phyloP scores from a whole-genome alignment of 2,797 vertebrate species.

The Liasis olivaceus region DNA sequence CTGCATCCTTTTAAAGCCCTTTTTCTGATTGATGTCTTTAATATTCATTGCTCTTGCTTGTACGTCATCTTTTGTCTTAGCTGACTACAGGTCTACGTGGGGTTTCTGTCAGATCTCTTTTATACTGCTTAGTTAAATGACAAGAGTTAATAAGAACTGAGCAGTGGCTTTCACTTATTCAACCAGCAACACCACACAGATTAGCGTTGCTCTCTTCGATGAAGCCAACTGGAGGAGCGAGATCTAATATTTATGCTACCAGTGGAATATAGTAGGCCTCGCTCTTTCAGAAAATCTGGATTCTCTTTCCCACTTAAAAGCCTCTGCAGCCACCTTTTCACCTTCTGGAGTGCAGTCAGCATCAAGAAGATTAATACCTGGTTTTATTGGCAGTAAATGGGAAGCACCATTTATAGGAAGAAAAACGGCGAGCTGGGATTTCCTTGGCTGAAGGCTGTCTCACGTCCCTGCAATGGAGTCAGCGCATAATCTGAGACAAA shows the following conservation, averaged over 20 bases:
- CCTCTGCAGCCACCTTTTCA: slow-evolving; percentile 30
- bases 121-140: slow-evolving; percentile 45
- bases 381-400: not conserved
- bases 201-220: slow-evolving; percentile 44
- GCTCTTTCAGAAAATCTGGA: slow-evolving; percentile 5
- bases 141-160: slow-evolving; percentile 60
- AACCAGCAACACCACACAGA: not conserved
- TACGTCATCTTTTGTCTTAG: slow-evolving; percentile 44
- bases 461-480: not conserved
- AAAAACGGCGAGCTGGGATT: not conserved
- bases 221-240: slow-evolving; percentile 35
- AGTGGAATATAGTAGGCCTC: slow-evolving; percentile 14
- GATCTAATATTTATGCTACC: slow-evolving; percentile 39
- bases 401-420: not conserved
- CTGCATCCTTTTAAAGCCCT: not conserved
- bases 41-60: slow-evolving; percentile 53
- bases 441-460: no score
- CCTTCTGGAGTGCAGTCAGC: slow-evolving; percentile 24
- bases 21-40: slow-evolving; percentile 55
- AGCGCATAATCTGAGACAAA: not conserved
- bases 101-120: slow-evolving; percentile 59
- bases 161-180: slow-evolving; percentile 56
- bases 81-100: slow-evolving; percentile 39
- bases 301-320: slow-evolving; percentile 33
- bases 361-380: slow-evolving; percentile 29